Base-by-base conservation (phyloP, 1,140 invertebrate species). In the Zaprionus taronus region DNA sequence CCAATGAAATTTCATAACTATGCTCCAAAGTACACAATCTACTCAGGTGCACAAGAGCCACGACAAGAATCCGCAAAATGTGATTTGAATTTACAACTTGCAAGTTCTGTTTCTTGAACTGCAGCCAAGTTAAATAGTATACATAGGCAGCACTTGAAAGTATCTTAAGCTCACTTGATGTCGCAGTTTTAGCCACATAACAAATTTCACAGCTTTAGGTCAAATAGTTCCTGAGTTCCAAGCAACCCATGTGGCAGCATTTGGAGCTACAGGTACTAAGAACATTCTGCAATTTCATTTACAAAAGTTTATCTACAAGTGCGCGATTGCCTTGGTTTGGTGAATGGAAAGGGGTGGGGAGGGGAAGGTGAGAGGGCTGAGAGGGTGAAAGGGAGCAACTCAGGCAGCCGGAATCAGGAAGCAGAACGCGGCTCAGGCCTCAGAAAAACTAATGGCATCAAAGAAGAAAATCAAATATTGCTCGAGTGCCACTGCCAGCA, bases 381-480 rank as follows among this genome's bases (percentile, higher is more conserved):
- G 51, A 6, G 7, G 12, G 9, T 5, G 26, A 6, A 24, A 24
- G 36, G 17, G 5, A 56, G 12, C 4, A 24, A 44, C 65, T 38
- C 41, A 65, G 77, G 60, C 63, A 79, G 73, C 65, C 53, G 75
- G 51, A 62, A 44, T 47, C 60, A 26, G 60, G 38, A 44, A 62
- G 14, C 58, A 61, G 20, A 64, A 47, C 24, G 20, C 22, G 63
- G 49, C 62, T 12, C 73, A 73, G 72, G 80, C 55, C 47, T 51
- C 47, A 51, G 47, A 83, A 79, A 83, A 87, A 87, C 83, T 89
- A 87, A 87, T 87, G 84, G 80, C 84, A 87, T 87, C 84, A 87
- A 87, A 87, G 84, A 81, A 75, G 84, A 89, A 87, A 87, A 87
- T 87, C 84, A 87, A 87, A 87, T 87, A 87, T 87, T 89, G 84